These are phyloP conservation scores for Notothenia coriiceps DNA, from an alignment of 2,113 vertebrate species.

Conservation along the genomic window DNA sequence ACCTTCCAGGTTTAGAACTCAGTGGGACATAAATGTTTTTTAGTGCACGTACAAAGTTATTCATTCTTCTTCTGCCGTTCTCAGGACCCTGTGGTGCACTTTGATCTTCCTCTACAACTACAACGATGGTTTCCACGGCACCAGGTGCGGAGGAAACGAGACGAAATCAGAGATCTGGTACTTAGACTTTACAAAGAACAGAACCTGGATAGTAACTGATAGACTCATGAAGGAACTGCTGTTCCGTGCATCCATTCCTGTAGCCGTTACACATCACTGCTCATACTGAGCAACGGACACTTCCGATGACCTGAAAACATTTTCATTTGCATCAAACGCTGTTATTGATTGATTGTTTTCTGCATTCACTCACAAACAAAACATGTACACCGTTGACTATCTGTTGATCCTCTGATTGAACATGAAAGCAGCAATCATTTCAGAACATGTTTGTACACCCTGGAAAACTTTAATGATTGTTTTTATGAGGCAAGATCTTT, in stretches of 20 bases:
- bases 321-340: constrained; percentile 23
- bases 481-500: constrained; percentile 33
- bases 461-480: constrained; percentile 31
- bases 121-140: constrained; percentile 93
- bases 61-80: constrained; percentile 21
- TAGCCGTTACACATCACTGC: constrained; percentile 43
- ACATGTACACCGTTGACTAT: constrained; percentile 1
- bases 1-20: background rate
- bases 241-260: constrained; percentile 41
- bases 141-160: constrained; percentile 92
- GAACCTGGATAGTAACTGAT: constrained; percentile 57
- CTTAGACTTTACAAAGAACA: constrained; percentile 91
- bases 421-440: constrained; percentile 1
- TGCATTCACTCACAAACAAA: background rate
- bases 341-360: constrained; percentile 4
- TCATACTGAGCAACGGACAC: constrained; percentile 71
- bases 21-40: background rate
- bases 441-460: constrained; percentile 23
- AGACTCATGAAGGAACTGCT: background rate
- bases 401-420: constrained; percentile 24
- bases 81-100: constrained; percentile 94
- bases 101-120: constrained; percentile 91
- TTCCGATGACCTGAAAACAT: constrained; percentile 43
- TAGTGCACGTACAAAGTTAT: background rate
- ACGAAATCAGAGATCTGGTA: constrained; percentile 93